Conservation (phyloP, 92 coral and sea anemone species). For the Umimayanthus kanabou region DNA sequence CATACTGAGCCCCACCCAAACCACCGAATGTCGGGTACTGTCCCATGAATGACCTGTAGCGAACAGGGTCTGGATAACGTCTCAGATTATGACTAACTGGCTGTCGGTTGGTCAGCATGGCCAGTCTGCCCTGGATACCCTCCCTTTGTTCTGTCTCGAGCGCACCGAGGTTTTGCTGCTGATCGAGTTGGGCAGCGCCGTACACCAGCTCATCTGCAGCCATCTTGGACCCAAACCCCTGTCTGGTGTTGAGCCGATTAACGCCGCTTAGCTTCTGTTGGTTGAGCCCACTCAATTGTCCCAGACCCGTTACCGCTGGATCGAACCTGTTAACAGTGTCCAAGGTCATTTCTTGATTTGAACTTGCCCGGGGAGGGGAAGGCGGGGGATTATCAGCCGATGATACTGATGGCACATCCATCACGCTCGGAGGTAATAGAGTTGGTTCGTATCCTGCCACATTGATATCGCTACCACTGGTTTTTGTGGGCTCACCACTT, state of each 20-base stretch:
- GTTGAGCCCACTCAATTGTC: neutral
- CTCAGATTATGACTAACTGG: neutral
- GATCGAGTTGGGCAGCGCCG: constrained; percentile 19
- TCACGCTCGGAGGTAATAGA: neutral
- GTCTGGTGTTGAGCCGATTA: neutral
- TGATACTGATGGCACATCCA: neutral
- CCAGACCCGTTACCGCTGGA: neutral
- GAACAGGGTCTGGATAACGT: neutral
- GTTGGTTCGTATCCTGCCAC: too few relatives aligned
- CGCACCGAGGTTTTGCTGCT: constrained; percentile 19
- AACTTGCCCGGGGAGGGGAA: neutral
- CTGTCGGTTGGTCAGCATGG: neutral
- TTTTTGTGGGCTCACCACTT: neutral
- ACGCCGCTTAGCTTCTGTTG: neutral
- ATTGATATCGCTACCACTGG: neutral
- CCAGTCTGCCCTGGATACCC: constrained; percentile 7
- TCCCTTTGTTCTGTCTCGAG: constrained; percentile 25
- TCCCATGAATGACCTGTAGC: neutral
- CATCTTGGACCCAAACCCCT: constrained; percentile 12
- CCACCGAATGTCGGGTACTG: neutral
- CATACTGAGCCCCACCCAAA: neutral
- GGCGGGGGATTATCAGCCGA: neutral
- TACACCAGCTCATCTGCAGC: constrained; percentile 15
- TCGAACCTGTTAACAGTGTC: neutral
- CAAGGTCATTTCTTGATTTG: neutral